Conservation (phyloP, 2,888 invertebrate species). For the Scaptomyza caliginosa region DNA sequence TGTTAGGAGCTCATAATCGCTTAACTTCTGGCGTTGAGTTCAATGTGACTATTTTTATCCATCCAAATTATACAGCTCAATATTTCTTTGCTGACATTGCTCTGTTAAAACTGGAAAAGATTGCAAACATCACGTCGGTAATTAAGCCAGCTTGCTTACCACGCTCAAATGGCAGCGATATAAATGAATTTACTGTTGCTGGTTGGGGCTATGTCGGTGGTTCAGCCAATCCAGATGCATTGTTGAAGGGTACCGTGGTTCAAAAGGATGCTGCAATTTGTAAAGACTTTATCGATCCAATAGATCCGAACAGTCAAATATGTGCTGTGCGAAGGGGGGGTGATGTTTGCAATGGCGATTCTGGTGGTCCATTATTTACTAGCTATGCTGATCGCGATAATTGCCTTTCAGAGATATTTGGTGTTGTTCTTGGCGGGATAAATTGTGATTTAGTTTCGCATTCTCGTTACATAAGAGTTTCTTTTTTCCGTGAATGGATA, state of each 20-base stretch:
- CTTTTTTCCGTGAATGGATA: conserved; percentile 37
- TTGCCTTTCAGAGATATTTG: conserved; percentile 29
- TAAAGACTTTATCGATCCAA: fast-evolving
- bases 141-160: conserved; percentile 36
- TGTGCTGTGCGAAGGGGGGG: neutral
- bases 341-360: conserved; percentile 32
- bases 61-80: neutral
- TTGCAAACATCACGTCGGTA: neutral
- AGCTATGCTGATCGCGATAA: neutral
- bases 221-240: fast-evolving
- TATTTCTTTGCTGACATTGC: conserved; percentile 13
- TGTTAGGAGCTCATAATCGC: conserved; percentile 27
- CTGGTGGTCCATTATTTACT: conserved; percentile 44
- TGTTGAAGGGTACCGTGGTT: conserved; percentile 3
- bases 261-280: neutral
- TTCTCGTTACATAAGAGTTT: conserved; percentile 19
- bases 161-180: neutral
- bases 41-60: neutral
- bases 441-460: fast-evolving
- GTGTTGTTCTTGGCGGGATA: conserved; percentile 1
- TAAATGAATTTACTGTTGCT: neutral
- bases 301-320: neutral
- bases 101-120: conserved; percentile 9
- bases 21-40: neutral
- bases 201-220: conserved; percentile 16